These are phyloP conservation scores for Corythoichthys intestinalis DNA, from an alignment of 2,113 vertebrate species.

Conservation along the genomic window DNA sequence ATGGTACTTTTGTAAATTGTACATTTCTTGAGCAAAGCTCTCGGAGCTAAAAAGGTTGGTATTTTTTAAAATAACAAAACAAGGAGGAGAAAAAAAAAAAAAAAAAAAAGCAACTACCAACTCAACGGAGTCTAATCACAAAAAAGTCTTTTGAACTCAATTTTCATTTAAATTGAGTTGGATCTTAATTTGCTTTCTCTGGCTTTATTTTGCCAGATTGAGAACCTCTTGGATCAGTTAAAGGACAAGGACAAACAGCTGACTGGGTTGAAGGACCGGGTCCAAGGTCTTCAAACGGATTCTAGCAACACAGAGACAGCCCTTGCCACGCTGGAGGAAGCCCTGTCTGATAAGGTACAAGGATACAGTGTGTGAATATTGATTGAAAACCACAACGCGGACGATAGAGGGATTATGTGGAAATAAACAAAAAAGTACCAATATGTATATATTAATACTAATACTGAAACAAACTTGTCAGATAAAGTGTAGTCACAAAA, in stretches of 20 bases:
- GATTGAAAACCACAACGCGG: background rate
- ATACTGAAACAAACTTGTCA: constrained; percentile 14
- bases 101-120: too few relatives aligned
- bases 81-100: background rate
- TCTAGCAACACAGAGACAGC: constrained; percentile 97
- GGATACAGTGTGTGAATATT: background rate
- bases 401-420: background rate
- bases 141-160: background rate
- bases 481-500: constrained; percentile 9
- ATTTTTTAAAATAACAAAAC: background rate
- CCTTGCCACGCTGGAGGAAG: constrained; percentile 89
- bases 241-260: constrained; percentile 97
- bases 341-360: constrained; percentile 92
- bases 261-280: constrained; percentile 86
- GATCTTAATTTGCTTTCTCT: constrained; percentile 15
- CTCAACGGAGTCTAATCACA: background rate
- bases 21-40: background rate
- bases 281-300: constrained; percentile 93
- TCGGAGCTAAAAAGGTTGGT: background rate
- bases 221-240: constrained; percentile 96
- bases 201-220: constrained; percentile 76
- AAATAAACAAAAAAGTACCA: background rate
- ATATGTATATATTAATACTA: background rate
- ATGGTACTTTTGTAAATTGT: background rate
- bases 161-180: background rate